Evolutionary conservation across 1,140 invertebrate genomes (phyloP).

Genomic region (Antheraea mylitta): DNA sequence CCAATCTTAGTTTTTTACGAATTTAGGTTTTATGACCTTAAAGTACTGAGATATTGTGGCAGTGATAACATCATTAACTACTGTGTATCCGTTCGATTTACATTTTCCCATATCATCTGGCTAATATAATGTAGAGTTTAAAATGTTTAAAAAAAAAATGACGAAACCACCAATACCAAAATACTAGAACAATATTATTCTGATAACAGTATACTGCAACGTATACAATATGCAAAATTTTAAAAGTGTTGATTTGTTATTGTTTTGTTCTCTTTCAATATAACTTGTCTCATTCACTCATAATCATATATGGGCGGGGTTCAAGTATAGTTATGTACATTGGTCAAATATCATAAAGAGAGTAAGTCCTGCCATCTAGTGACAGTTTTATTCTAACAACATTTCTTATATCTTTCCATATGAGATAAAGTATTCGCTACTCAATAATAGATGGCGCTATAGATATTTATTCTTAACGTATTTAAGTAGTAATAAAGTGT

Average conservation of each 20-base stretch:
- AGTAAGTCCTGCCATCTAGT: conserved; percentile 37
- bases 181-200: too few relatives aligned
- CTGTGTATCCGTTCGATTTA: too few relatives aligned
- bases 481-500: conserved; percentile 13
- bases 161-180: too few relatives aligned
- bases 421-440: conserved; percentile 23
- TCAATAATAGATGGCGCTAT: conserved; percentile 35
- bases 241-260: conserved; percentile 41
- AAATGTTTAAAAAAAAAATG: too few relatives aligned
- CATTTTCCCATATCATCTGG: neutral
- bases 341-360: conserved; percentile 3
- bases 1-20: neutral
- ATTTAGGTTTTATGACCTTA: neutral
- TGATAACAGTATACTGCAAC: neutral
- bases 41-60: neutral
- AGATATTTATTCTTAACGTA: conserved; percentile 13
- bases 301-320: conserved; percentile 29
- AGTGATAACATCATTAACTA: neutral
- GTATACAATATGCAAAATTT: neutral
- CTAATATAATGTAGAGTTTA: too few relatives aligned
- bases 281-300: conserved; percentile 28
- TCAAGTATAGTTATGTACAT: neutral
- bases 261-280: conserved; percentile 37
- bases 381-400: neutral
- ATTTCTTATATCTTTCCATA: neutral